Evolutionary conservation across 2,113 vertebrate species (phyloP), one percentile per base, ranked within the genome.

Genomic region (Edolisoma coerulescens): DNA sequence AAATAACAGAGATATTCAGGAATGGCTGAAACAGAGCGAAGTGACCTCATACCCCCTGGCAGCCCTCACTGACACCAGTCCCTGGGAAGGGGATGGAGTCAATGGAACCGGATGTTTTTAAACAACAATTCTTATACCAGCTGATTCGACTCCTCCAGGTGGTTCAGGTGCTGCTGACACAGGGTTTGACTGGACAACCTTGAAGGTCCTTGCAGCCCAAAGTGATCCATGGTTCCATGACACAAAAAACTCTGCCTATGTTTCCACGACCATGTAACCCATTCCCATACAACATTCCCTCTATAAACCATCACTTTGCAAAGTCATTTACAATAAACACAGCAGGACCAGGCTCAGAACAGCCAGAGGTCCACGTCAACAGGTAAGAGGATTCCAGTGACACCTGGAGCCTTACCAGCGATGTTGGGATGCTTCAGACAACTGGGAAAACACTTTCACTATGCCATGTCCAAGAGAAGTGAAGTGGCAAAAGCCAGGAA

Each of bases 281-380:
- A 50, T 7, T 18, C 21, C 53, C 44, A 30, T 1, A 32, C 35
- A 30, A 32, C 7, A 20, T 4, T 53, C 33, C 41, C 27, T 3
- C 30, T 10, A 10, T 1, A 44, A 73, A 47, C 6, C 11, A 59
- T 8, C 26, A 8, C 50, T 75, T 6, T 42, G 42, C 52, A 33
- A 54, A 71, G 50, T 3, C 54, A 63, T 12, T 53, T 7, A 27
- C 3, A 44, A 54, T 4, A 33, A 13, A 23, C 9, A 54, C 41
- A 10, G 17, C 1, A 37, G 33, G 26, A 56, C 16, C 6, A 16
- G 50, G 7, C 30, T 21, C 59, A 23, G 24, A 33, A 19, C 33
- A 26, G 50, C 27, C 59, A 30, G 20, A 19, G 13, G 23, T 10
- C 10, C 69, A 50, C 0, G 0, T 11, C 18, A 30, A 7, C 3